A percentile compares a stretch with the other conserved stretches of the same genome.
Conservation (phyloP, 2,888 invertebrate genomes). For the Troilus luridus region DNA sequence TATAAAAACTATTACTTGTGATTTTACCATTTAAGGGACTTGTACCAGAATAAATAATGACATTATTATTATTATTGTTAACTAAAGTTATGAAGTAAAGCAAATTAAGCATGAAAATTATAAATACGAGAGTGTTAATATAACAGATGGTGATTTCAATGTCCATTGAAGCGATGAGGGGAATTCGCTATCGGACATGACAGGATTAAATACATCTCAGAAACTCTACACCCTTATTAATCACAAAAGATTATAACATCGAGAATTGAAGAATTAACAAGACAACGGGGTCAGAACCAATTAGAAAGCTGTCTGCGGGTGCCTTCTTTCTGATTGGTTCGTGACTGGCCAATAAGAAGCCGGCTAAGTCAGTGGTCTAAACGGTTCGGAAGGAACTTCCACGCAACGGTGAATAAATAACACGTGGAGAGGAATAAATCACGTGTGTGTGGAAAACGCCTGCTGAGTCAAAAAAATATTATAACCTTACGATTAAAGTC, state of each 20-base stretch:
- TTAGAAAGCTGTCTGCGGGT: not conserved
- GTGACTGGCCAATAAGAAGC: slow-evolving; percentile 25
- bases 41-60: too few relatives aligned
- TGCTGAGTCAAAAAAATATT: not conserved
- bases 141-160: not conserved
- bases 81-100: too few relatives aligned
- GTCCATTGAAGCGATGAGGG: not conserved
- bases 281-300: not conserved
- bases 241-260: not conserved
- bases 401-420: not conserved
- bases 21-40: too few relatives aligned
- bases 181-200: not conserved
- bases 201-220: not conserved
- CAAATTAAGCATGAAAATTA: too few relatives aligned
- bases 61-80: too few relatives aligned
- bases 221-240: not conserved
- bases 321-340: not conserved
- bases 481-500: not conserved
- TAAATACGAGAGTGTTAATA: too few relatives aligned
- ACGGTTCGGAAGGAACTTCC: not conserved
- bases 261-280: not conserved
- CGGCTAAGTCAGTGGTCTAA: not conserved
- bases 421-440: not conserved
- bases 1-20: too few relatives aligned
- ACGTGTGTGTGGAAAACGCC: not conserved